phyloP scores from a whole-genome alignment of 1,140 invertebrate genomes.

The Metopolophium dirhodum region DNA sequence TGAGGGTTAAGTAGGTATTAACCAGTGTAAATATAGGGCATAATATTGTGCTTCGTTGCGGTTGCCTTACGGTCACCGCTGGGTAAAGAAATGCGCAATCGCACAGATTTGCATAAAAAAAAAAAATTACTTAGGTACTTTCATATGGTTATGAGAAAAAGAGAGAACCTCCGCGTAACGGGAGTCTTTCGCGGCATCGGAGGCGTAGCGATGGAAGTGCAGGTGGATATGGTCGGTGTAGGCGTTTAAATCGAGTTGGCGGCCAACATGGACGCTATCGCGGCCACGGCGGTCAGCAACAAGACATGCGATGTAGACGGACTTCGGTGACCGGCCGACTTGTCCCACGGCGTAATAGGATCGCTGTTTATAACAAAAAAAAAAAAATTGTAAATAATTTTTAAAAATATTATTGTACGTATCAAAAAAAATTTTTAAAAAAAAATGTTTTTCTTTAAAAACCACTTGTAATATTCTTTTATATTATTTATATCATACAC shows the following conservation, averaged over 20 bases:
- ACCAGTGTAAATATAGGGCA: too few relatives aligned
- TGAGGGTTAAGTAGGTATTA: too few relatives aligned
- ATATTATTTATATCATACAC: not conserved
- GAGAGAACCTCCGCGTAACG: not conserved
- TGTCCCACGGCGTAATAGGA: conserved; percentile 34
- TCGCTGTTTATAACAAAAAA: conserved; percentile 23
- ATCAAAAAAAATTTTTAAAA: not conserved
- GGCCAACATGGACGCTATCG: not conserved
- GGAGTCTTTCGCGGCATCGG: not conserved
- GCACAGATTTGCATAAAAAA: too few relatives aligned
- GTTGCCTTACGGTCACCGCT: too few relatives aligned
- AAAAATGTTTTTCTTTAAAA: not conserved
- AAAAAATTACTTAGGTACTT: too few relatives aligned
- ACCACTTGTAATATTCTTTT: not conserved
- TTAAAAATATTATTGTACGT: not conserved
- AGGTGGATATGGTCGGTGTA: not conserved
- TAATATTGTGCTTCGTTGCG: too few relatives aligned
- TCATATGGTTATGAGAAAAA: too few relatives aligned
- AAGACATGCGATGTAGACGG: not conserved
- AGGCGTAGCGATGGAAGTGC: not conserved
- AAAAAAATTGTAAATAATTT: not conserved
- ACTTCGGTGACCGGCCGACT: conserved; percentile 21
- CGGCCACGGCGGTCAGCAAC: not conserved
- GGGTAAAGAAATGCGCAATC: too few relatives aligned
- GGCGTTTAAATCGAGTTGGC: not conserved